phyloP scores from a whole-genome alignment of 92 coral and sea anemone genomes.

The Blastomussa wellsi region DNA sequence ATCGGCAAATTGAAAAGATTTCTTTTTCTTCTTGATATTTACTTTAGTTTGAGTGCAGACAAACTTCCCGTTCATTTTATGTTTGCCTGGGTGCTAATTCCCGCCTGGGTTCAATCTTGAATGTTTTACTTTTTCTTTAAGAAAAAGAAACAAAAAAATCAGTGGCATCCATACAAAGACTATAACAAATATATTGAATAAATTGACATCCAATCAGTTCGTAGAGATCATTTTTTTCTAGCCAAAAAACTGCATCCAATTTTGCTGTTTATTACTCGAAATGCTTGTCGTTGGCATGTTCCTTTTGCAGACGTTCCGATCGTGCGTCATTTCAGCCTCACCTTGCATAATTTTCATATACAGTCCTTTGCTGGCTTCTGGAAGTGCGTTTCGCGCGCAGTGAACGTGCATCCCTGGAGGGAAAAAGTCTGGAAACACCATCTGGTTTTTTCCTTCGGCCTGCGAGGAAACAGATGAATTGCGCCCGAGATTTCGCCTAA shows the following conservation, averaged over 20 bases:
- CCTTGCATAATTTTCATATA: conserved; percentile 45
- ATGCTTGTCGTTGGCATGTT: background rate
- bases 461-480: conserved; percentile 15
- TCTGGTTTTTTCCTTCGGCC: conserved; percentile 23
- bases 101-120: background rate
- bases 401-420: conserved; percentile 51
- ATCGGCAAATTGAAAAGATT: conserved; percentile 7
- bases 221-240: background rate
- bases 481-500: conserved; percentile 26
- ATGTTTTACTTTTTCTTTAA: background rate
- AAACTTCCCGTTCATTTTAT: background rate
- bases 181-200: background rate
- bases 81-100: background rate
- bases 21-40: background rate
- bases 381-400: conserved; percentile 45
- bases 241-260: conserved; percentile 50
- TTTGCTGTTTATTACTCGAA: conserved; percentile 20
- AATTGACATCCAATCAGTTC: background rate
- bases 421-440: conserved; percentile 43
- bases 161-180: background rate
- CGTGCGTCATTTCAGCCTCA: background rate
- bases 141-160: background rate
- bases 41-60: background rate
- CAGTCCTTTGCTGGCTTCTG: conserved; percentile 37
- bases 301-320: conserved; percentile 7